A percentile compares a stretch with the other conserved stretches of the same genome.
Conservation (phyloP, 2,113 vertebrate genomes). For the Ranitomeya imitator region DNA sequence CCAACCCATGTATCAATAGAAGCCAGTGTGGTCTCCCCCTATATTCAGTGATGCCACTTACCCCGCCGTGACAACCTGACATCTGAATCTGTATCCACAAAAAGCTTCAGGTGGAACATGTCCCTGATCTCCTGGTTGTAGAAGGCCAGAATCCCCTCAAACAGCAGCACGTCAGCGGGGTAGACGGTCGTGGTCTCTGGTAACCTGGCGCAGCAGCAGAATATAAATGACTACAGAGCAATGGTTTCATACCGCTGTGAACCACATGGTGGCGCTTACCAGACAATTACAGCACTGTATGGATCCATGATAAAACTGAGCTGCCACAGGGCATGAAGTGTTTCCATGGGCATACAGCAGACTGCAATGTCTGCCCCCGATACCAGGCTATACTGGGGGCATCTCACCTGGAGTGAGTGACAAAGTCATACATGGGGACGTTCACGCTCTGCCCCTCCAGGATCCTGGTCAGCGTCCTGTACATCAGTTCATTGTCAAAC, state of each 20-base stretch:
- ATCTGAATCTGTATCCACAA: slow-evolving; percentile 95
- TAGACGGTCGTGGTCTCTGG: slow-evolving; percentile 86
- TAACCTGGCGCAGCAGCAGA: slow-evolving; percentile 69
- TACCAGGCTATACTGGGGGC: neutral
- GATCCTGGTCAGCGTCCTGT: slow-evolving; percentile 85
- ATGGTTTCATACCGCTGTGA: neutral
- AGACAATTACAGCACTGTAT: neutral
- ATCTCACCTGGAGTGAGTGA: slow-evolving; percentile 90
- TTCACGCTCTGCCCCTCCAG: slow-evolving; percentile 88
- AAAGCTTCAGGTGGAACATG: slow-evolving; percentile 98
- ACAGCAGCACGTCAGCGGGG: slow-evolving; percentile 89
- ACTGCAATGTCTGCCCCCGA: too few relatives aligned
- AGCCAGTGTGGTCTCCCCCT: too few relatives aligned
- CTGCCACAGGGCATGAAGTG: neutral
- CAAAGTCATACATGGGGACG: slow-evolving; percentile 92
- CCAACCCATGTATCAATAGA: too few relatives aligned
- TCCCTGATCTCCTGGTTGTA: slow-evolving; percentile 91
- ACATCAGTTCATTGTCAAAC: slow-evolving; percentile 94
- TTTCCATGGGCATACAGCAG: neutral
- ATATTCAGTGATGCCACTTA: slow-evolving; percentile 59
- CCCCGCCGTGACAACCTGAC: slow-evolving; percentile 93
- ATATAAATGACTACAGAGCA: neutral
- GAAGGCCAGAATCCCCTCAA: slow-evolving; percentile 96
- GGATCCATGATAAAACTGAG: neutral
- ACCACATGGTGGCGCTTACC: neutral